Evolutionary conservation across 2,888 invertebrate species (phyloP), one percentile per base, ranked within the genome.

Genomic region (Nomada ruficornis): DNA sequence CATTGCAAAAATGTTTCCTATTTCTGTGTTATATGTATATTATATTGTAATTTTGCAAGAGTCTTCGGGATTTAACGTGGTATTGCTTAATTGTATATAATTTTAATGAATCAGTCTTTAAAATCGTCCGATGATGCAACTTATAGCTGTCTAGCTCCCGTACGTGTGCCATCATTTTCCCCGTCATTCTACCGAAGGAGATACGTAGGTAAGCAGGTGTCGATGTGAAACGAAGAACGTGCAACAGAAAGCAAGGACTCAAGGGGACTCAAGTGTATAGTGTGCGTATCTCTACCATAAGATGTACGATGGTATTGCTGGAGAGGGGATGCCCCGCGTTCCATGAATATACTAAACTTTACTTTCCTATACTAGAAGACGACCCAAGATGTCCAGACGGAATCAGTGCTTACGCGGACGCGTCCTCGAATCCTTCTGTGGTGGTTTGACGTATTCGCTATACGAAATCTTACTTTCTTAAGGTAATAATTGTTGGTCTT

Each of bases 221-320:
- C 64, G 57, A 75, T 76, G 86, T 82, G 86, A 86, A 87, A 87
- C 78, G 84, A 81, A 83, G 79, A 83, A 68, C 83, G 68, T 78
- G 71, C 63, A 70, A 52, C 74, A 63, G 67, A 81, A 77, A 75
- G 67, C 78, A 80, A 77, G 75, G 85, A 67, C 77, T 71, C 72
- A 29, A 47, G 57, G 64, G 65, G 65, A 44, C 62, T 70, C 13
- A 63, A 63, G 57, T 68, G 52, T 77, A 55, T 52, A 62, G 85
- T 75, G 62, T 87, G 82, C 62, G 77, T 75, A 68, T 29, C 60
- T 82, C 62, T 67, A 70, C 77, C 62, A 50, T 54, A 70, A 74
- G 63, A 71, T 50, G 63, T 77, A 63, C 13, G 52, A 73, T 54
- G 18, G 77, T 47, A 68, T 72, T 36, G n/a, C 26, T 47, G 23